Evolutionary conservation across 1,140 invertebrate species (phyloP), one percentile per base, ranked within the genome.

Genomic region (Onthophagus taurus): DNA sequence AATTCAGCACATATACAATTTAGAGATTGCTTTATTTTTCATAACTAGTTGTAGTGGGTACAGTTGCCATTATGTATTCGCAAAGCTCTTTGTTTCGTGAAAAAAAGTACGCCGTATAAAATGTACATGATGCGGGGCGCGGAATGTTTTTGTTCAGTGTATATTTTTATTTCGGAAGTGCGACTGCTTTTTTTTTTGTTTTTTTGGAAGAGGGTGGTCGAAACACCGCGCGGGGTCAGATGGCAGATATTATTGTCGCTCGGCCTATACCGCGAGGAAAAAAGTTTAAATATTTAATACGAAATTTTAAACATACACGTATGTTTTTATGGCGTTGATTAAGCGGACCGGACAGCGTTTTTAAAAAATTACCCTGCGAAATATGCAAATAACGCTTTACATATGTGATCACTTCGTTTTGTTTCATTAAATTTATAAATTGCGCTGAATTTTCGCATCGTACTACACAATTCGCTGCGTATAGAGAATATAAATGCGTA

Each of bases 351-450:
- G 14, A 23, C 18, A 20, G 7, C 20, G 35, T 37, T 37, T 35
- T 37, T 34, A 34, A 37, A 37, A 37, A 37, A 37, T 37, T 37
- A 37, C 31, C n/a, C 8, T 16, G 8, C 31, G n/a, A 3, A 37
- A 11, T 21, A 16, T 37, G 12, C 17, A n/a, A n/a, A 37, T 37
- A 37, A 37, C 35, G 35, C 20, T 37, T 37, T 45, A 31, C 43
- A 45, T 45, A 45, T 45, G 26, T 45, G 43, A 45, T 36, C 29
- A 45, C 43, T 53, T 55, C 57, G 59, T 61, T 63, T 63, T 60
- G 60, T 63, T 63, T 60, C 56, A 60, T 63, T 60, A 63, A 63
- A 63, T 63, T 61, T 58, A 61, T 61, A 63, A 63, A 63, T 63
- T 55, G 53, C 58, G 56, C 59, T 19, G 57, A 59, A 54, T 58